These are phyloP conservation scores for Clepsis dumicolana DNA, from an alignment of 2,888 invertebrate species.

Conservation along the genomic window DNA sequence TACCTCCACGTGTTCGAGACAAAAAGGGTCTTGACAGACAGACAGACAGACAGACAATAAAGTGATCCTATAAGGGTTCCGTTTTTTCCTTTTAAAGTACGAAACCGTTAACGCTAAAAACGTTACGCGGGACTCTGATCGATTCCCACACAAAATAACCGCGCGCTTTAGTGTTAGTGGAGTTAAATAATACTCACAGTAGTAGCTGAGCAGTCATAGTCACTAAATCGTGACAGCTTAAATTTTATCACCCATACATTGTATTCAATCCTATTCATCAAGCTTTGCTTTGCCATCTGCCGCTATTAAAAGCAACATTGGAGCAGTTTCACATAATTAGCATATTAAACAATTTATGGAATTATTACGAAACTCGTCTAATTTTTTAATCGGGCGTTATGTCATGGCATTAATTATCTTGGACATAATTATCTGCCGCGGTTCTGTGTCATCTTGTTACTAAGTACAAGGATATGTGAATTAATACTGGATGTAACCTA, in stretches of 20 bases:
- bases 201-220: too few relatives aligned
- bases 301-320: background rate
- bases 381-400: constrained; percentile 33
- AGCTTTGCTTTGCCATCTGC: background rate
- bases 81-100: too few relatives aligned
- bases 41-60: too few relatives aligned
- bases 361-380: constrained; percentile 28
- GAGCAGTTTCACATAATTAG: constrained; percentile 33
- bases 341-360: constrained; percentile 30
- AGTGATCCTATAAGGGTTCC: too few relatives aligned
- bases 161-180: too few relatives aligned
- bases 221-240: background rate
- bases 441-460: constrained; percentile 22
- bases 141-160: too few relatives aligned
- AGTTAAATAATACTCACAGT: too few relatives aligned
- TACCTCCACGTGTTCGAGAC: too few relatives aligned
- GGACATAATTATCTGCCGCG: constrained; percentile 34
- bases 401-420: constrained; percentile 28
- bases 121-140: too few relatives aligned
- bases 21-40: too few relatives aligned
- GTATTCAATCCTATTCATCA: background rate
- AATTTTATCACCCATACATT: background rate
- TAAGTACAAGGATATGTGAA: constrained; percentile 16
- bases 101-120: too few relatives aligned
- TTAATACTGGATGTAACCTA: constrained; percentile 11